A percentile compares a stretch with the other conserved stretches of the same genome.
Conservation (phyloP, 2,113 vertebrate species). For the Corythornis madagascariensis region DNA sequence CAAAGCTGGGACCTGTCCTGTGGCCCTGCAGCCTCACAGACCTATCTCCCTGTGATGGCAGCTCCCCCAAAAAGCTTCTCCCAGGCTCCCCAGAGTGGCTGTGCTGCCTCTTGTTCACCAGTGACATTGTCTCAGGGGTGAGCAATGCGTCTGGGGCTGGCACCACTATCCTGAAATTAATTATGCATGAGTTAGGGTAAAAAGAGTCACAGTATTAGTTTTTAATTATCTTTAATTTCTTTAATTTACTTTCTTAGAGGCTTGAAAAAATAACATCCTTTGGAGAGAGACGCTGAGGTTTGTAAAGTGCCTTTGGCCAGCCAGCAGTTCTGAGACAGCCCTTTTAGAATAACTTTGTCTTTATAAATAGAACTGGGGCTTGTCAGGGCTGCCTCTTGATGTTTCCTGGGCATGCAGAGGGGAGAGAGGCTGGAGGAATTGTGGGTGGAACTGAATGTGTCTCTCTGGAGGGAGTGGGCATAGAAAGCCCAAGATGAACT, state of each 20-base stretch:
- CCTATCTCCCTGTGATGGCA: neutral
- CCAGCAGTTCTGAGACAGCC: neutral
- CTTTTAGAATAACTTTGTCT: neutral
- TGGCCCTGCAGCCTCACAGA: accelerated
- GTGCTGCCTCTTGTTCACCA: neutral
- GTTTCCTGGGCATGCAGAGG: neutral
- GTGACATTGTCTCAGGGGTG: accelerated
- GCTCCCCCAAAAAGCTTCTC: neutral
- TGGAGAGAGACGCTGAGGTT: neutral
- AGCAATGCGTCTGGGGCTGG: neutral
- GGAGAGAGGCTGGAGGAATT: neutral
- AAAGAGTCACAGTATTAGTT: neutral
- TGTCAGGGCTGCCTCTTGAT: neutral
- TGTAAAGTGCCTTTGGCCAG: neutral
- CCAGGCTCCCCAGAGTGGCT: accelerated
- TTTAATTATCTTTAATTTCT: neutral
- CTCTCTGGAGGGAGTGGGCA: neutral
- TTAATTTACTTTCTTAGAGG: neutral
- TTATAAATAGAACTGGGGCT: neutral
- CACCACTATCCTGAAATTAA: neutral
- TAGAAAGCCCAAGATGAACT: neutral
- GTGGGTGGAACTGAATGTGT: accelerated
- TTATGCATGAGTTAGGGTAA: neutral
- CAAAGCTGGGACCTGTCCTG: neutral
- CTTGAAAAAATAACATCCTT: neutral